Percentiles rank a stretch among this genome's conserved stretches.
phyloP scores from a whole-genome alignment of 2,888 invertebrate species.

The Acheta domesticus region DNA sequence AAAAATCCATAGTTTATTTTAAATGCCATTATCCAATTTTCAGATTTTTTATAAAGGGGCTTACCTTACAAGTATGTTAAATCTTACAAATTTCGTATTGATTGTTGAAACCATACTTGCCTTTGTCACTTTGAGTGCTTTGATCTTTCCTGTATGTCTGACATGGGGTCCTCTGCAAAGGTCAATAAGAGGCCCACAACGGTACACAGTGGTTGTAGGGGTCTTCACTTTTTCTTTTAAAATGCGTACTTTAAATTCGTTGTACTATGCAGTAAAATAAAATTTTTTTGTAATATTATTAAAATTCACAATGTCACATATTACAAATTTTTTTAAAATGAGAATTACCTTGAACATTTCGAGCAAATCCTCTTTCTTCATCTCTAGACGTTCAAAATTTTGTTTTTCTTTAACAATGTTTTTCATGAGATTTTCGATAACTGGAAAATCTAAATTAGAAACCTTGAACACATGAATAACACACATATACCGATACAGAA shows the following conservation, averaged over 20 bases:
- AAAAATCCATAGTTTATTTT: no score
- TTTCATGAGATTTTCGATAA: slow-evolving; percentile 78
- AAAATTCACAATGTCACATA: background rate
- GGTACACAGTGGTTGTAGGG: slow-evolving; percentile 92
- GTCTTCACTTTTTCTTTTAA: slow-evolving; percentile 91
- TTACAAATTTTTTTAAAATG: background rate
- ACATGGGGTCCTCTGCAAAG: slow-evolving; percentile 97
- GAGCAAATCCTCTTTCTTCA: slow-evolving; percentile 88
- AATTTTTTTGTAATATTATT: background rate
- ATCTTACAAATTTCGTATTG: no score
- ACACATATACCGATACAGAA: slow-evolving; percentile 20
- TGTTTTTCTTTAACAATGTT: slow-evolving; percentile 95
- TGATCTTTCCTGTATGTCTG: slow-evolving; percentile 94
- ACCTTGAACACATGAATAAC: slow-evolving; percentile 54
- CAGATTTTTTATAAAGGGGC: no score
- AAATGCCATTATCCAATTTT: no score
- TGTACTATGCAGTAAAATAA: slow-evolving; percentile 53
- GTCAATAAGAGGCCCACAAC: slow-evolving; percentile 94
- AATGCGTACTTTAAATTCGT: slow-evolving; percentile 86
- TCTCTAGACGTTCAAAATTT: slow-evolving; percentile 92
- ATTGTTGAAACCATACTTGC: slow-evolving; percentile 46
- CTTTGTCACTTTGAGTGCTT: slow-evolving; percentile 90
- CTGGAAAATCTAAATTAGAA: slow-evolving; percentile 81
- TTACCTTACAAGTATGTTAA: no score
- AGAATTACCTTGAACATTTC: slow-evolving; percentile 89